Evolutionary conservation across 2,888 invertebrate species (phyloP), one percentile per base, ranked within the genome.

Genomic region (Lasioglossum calceatum): DNA sequence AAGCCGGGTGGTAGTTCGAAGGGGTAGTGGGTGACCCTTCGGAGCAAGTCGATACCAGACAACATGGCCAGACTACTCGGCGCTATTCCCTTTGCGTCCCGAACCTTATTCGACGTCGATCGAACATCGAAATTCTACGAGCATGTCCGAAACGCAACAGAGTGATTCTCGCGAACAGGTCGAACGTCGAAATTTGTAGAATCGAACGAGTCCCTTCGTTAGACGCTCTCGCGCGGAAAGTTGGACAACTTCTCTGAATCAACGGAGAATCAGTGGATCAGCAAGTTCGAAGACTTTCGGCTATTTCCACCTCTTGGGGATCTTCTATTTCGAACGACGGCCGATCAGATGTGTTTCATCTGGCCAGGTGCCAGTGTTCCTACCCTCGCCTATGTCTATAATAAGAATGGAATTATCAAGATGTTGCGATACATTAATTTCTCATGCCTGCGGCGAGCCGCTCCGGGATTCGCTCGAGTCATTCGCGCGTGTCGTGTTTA

Each of bases 361-460:
- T 85, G 85, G 85, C 19, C 54, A 42, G 50, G 5, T 67, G 85
- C 85, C 85, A 85, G 76, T 67, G 77, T 58, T 47, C 27, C 76
- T 85, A 85, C 76, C 76, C 76, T 73, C 64, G 44, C 27, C 39
- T 85, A 85, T 85, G 85, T 85, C 85, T 85, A 85, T 85, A 85
- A 85, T 85, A 85, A 85, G 85, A 85, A 85, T 85, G 36, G 85
- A 42, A 85, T 85, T 85, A 85, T 85, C 85, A 85, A 85, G 85
- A 85, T 85, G 85, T 85, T 79, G 54, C 85, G 79, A 80, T 85
- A 85, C 85, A 85, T 85, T 85, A 85, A 76, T 76, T 80, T 54
- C n/a, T 39, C 54, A 4, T 32, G 32, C 0, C 36, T 4, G 2
- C 23, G 32, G 14, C 16, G 64, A 32, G 10, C 39, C 10, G 19